Conservation (phyloP, 2,113 vertebrate genomes). For the Gallinago paraguaiae region DNA sequence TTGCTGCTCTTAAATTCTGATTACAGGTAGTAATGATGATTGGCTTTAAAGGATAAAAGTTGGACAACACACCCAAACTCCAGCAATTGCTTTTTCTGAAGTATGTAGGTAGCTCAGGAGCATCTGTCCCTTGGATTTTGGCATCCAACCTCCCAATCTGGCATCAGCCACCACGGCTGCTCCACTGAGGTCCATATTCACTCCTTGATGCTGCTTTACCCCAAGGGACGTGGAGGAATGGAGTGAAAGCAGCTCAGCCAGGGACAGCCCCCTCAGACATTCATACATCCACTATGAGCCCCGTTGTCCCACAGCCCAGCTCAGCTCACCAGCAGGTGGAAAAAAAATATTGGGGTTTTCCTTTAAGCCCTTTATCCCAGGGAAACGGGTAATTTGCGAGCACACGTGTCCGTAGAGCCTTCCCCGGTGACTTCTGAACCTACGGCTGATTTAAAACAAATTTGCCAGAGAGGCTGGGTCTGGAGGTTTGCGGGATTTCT, state of each 20-base stretch:
- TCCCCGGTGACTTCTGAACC: background rate
- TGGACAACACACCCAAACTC: background rate
- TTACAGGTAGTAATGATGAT: fast-evolving
- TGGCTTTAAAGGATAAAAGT: background rate
- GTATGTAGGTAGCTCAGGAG: fast-evolving
- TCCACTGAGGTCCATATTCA: background rate
- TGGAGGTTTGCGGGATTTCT: background rate
- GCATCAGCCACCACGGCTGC: fast-evolving
- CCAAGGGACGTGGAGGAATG: fast-evolving
- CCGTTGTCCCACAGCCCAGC: background rate
- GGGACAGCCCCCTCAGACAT: too few species aligned
- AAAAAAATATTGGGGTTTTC: background rate
- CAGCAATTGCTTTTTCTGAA: background rate
- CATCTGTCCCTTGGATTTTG: background rate
- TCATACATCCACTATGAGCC: fast-evolving
- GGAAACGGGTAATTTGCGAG: background rate
- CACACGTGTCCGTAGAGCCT: background rate
- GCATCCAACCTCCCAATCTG: background rate
- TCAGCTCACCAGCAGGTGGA: background rate
- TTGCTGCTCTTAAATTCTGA: background rate
- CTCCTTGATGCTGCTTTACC: background rate
- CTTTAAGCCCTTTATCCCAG: background rate
- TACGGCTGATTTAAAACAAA: background rate
- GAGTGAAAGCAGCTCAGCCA: background rate
- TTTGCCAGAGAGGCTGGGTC: background rate